These are phyloP conservation scores for Equus quagga DNA, from an alignment of 2,113 vertebrate species.

Conservation along the genomic window DNA sequence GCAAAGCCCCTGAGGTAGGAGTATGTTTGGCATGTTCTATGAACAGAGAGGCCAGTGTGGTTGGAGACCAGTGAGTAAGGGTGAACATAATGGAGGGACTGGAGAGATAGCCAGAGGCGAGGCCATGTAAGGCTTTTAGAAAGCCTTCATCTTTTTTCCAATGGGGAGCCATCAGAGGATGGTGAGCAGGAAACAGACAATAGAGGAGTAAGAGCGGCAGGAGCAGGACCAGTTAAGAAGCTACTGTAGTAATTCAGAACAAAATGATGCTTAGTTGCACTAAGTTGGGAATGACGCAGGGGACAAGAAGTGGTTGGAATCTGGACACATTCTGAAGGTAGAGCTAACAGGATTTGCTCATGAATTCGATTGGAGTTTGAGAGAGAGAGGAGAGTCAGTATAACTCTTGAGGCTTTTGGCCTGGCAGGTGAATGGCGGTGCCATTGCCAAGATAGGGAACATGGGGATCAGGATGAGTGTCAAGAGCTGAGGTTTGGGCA, in stretches of 20 bases:
- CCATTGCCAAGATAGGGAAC: not conserved
- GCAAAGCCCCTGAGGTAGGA: not conserved
- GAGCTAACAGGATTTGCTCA: not conserved
- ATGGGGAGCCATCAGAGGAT: not conserved
- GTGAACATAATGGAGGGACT: not conserved
- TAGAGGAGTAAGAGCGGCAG: not conserved
- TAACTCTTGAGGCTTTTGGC: not conserved
- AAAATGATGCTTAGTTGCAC: not conserved
- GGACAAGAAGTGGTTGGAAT: not conserved
- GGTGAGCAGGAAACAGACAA: not conserved
- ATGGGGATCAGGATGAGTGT: not conserved
- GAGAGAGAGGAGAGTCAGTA: not conserved
- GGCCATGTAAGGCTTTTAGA: not conserved
- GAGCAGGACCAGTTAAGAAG: not conserved
- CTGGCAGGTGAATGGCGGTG: not conserved
- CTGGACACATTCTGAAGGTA: not conserved
- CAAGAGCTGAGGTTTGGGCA: not conserved
- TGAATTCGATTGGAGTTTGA: constrained; percentile 42
- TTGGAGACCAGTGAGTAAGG: not conserved
- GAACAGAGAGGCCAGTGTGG: not conserved
- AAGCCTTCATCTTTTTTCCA: not conserved
- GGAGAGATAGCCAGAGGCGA: not conserved
- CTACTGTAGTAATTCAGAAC: not conserved
- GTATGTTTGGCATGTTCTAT: not conserved
- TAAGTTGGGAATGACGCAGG: not conserved